Percentiles rank a stretch among this genome's conserved stretches.
Conservation (phyloP, 1,140 invertebrate species). For the Dendroctonus ponderosae region DNA sequence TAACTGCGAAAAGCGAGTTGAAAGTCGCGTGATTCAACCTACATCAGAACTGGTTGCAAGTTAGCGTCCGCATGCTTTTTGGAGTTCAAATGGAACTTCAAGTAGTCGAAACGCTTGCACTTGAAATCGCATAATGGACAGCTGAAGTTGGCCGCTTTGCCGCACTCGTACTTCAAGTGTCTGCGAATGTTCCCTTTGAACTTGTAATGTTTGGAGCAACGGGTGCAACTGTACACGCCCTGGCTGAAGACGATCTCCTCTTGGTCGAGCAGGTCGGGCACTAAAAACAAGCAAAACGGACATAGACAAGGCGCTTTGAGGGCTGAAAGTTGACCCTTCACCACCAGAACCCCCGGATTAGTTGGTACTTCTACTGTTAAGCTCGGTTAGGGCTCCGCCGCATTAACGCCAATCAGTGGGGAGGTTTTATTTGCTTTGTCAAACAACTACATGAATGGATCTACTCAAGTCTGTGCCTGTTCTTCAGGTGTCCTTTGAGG, state of each 20-base stretch:
- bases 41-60: background rate
- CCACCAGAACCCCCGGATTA: no score
- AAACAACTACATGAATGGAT: no score
- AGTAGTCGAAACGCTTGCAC: constrained; percentile 41
- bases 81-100: constrained; percentile 36
- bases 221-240: constrained; percentile 26
- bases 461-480: background rate
- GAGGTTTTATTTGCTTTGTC: no score
- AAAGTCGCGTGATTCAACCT: background rate
- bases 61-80: constrained; percentile 32
- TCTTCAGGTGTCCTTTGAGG: background rate
- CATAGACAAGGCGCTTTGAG: no score
- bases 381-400: no score
- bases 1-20: background rate
- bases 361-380: no score
- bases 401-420: no score
- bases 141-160: constrained; percentile 49
- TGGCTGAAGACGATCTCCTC: background rate
- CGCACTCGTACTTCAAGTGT: constrained; percentile 42
- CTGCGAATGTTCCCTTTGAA: constrained; percentile 36
- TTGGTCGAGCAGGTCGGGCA: background rate
- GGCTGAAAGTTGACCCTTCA: no score
- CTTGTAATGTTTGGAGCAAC: constrained; percentile 38
- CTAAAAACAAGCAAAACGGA: no score
- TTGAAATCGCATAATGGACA: constrained; percentile 51